Evolutionary conservation across 2,113 vertebrate genomes (phyloP), one percentile per base, ranked within the genome.

Genomic region (Sphyrna mokarran): DNA sequence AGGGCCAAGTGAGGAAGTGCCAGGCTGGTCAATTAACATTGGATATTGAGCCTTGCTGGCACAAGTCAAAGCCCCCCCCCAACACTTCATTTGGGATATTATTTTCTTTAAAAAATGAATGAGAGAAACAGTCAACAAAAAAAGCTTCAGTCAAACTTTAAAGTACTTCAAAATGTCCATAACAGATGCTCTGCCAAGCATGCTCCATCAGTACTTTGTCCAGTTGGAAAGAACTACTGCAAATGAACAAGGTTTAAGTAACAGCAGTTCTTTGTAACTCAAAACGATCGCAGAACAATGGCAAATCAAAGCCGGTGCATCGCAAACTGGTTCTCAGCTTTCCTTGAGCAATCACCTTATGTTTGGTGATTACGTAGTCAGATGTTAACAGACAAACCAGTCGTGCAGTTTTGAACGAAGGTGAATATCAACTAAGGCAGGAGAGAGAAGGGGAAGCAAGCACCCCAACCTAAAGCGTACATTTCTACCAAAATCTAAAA

Each of bases 401-500:
- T 58, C 86, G 48, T 89, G 48, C 48, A 48, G 54, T 63, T 23
- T n/a, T 94, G 91, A 94, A 40, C 22, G n/a, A n/a, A 66, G 58
- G 63, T 33, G 48, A 91, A 18, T 63, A 43, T n/a, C 40, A 83
- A 40, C 18, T 20, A 16, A 16, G 18, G 37, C 9, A 18, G n/a
- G 48, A 2, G n/a, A 29, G 22, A 14, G 66, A 37, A 33, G 69
- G 63, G 87, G 33, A 86, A 63, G 48, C 14, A 91, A 93, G 90
- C 90, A 95, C 20, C 68, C 40, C n/a, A 43, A 29, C 20, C 68
- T 95, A 43, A 54, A 70, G n/a, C n/a, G 33, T 68, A 70, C n/a
- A 40, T 95, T 95, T 48, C 40, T 43, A 72, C 23, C 40, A 95
- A 95, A 70, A 70, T 70, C n/a, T 94, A 94, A 37, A 95, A 89